A percentile compares a stretch with the other conserved stretches of the same genome.
Conservation (phyloP, 2,888 invertebrate species). For the Camponotus fellah region DNA sequence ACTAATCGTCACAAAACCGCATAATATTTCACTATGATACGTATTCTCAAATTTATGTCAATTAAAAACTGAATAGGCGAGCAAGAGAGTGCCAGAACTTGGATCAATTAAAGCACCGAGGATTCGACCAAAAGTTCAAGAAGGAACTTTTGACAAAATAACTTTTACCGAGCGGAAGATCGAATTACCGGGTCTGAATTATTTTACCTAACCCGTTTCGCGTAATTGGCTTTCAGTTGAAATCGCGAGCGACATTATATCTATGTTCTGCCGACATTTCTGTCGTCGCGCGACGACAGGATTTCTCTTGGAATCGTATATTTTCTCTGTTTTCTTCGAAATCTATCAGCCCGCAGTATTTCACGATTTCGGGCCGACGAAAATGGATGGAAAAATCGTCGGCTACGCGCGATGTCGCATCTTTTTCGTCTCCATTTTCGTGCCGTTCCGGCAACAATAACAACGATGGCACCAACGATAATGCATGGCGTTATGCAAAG, state of each 20-base stretch:
- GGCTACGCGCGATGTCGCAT: slow-evolving; percentile 39
- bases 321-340: slow-evolving; percentile 49
- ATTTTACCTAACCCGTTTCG: slow-evolving; percentile 26
- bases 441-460: slow-evolving; percentile 31
- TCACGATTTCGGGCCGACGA: slow-evolving; percentile 44
- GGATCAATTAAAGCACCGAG: slow-evolving; percentile 28
- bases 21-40: neutral
- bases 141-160: slow-evolving; percentile 35
- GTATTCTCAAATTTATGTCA: slow-evolving; percentile 15
- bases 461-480: neutral
- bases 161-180: slow-evolving; percentile 29
- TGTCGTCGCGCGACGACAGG: slow-evolving; percentile 22
- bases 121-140: slow-evolving; percentile 32
- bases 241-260: slow-evolving; percentile 42
- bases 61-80: slow-evolving; percentile 20
- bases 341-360: slow-evolving; percentile 52
- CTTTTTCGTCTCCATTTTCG: slow-evolving; percentile 29
- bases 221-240: slow-evolving; percentile 46
- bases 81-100: slow-evolving; percentile 23
- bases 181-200: slow-evolving; percentile 41
- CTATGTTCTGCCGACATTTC: slow-evolving; percentile 27
- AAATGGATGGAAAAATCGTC: slow-evolving; percentile 53
- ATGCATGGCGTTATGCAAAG: slow-evolving; percentile 24
- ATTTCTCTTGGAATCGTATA: slow-evolving; percentile 31
- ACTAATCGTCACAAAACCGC: neutral